Evolutionary conservation across 2,113 vertebrate genomes (phyloP), one percentile per base, ranked within the genome.

Genomic region (Sterrhoptilus dennistouni): DNA sequence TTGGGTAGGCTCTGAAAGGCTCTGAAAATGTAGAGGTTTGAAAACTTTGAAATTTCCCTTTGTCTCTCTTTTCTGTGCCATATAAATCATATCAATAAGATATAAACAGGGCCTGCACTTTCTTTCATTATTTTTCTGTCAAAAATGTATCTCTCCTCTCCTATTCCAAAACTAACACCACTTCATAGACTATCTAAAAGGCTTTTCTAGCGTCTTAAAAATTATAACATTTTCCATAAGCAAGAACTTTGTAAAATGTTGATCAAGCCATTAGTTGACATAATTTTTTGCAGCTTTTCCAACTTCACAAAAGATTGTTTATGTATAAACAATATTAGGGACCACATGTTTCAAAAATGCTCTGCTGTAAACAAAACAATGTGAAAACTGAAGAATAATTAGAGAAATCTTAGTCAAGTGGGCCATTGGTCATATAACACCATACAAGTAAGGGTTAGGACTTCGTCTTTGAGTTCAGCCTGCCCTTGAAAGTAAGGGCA

Each of bases 381-480:
- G 21, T 44, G 66, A 54, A 90, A 82, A 29, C 9, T 60, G 35
- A 72, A 69, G 29, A 84, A 61, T 12, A 18, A 19, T 50, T 88
- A 76, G 6, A 68, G 19, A 90, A 92, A 53, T 1, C 18, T 57
- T 33, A 54, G 14, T 79, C 20, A 66, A 36, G 6, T 17, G 5
- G 2, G 2, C 8, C 17, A 36, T 19, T 3, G 1, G 4, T 33
- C 36, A 24, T 65, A 19, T 12, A 61, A 35, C 20, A 60, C 2
- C 12, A 33, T 5, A 45, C 2, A 74, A 44, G 5, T 28, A 68
- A 33, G 0, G 0, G 3, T n/a, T 49, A 45, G 12, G 16, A 45
- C 5, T 36, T 74, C 1, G 24, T 47, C 21, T 63, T 61, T 27
- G 36, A 53, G 14, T 5, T 75, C n/a, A 56, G 31, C 19, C 6